Evolutionary conservation across 2,797 vertebrate genomes (phyloP).

Genomic region (Dicrostonyx torquatus): DNA sequence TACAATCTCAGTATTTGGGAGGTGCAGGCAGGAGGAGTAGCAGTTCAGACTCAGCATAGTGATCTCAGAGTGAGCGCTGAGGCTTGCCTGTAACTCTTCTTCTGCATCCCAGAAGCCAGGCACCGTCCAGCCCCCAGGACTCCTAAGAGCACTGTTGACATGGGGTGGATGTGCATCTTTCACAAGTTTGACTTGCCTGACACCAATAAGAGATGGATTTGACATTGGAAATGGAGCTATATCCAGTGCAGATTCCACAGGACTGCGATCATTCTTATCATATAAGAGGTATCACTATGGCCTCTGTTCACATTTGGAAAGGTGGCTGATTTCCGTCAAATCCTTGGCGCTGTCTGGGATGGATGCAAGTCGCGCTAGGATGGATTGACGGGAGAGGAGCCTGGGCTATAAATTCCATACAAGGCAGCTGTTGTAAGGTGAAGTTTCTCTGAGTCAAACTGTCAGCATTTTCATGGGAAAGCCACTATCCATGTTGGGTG

Average conservation of each 20-base stretch:
- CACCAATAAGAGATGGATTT: background rate
- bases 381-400: background rate
- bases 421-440: too few relatives aligned
- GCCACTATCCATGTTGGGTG: too few relatives aligned
- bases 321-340: background rate
- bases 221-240: background rate
- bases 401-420: background rate
- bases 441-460: background rate
- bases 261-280: too few relatives aligned
- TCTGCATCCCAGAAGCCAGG: background rate
- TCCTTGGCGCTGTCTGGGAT: background rate
- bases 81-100: background rate
- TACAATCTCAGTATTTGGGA: background rate
- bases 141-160: background rate
- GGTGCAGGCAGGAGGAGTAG: background rate
- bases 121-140: background rate
- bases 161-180: background rate
- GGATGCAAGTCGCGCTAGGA: background rate
- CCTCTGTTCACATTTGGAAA: background rate
- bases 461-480: background rate
- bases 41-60: background rate
- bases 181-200: background rate
- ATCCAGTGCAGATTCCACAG: background rate
- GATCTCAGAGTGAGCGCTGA: background rate
- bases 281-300: too few relatives aligned